Evolutionary conservation across 2,113 vertebrate species (phyloP).

Genomic region (Carassius carassius): DNA sequence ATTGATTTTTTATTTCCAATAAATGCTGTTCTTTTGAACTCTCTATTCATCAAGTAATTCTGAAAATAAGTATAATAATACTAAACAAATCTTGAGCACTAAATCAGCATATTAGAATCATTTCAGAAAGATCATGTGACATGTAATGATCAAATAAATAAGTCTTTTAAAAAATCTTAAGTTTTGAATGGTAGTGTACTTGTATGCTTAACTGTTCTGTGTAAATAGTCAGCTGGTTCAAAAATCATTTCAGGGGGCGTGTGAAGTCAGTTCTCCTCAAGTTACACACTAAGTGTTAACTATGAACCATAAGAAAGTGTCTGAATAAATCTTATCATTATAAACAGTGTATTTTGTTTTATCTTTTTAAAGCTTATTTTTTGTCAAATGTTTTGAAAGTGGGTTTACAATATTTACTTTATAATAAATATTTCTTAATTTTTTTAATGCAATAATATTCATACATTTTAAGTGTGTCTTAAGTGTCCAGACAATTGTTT

Average conservation of each 20-base stretch:
- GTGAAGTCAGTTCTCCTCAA: background rate
- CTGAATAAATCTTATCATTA: background rate
- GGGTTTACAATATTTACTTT: background rate
- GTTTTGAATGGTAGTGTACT: background rate
- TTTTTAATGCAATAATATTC: background rate
- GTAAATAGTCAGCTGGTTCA: background rate
- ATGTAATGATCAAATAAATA: background rate
- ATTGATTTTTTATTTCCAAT: background rate
- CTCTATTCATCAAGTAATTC: background rate
- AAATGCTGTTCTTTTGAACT: background rate
- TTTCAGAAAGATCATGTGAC: background rate
- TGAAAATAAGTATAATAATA: background rate
- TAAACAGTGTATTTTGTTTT: background rate
- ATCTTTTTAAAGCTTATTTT: background rate
- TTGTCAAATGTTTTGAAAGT: background rate
- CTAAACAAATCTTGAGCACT: background rate
- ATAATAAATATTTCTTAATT: background rate
- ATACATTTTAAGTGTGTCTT: background rate
- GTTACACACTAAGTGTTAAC: too few relatives aligned
- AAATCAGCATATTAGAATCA: background rate
- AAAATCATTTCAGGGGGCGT: background rate
- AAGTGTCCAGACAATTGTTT: background rate
- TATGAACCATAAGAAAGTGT: background rate
- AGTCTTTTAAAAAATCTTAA: too few relatives aligned
- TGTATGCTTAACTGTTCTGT: too few relatives aligned